phyloP scores from a whole-genome alignment of 2,888 invertebrate species.

The Euproctis similis region DNA sequence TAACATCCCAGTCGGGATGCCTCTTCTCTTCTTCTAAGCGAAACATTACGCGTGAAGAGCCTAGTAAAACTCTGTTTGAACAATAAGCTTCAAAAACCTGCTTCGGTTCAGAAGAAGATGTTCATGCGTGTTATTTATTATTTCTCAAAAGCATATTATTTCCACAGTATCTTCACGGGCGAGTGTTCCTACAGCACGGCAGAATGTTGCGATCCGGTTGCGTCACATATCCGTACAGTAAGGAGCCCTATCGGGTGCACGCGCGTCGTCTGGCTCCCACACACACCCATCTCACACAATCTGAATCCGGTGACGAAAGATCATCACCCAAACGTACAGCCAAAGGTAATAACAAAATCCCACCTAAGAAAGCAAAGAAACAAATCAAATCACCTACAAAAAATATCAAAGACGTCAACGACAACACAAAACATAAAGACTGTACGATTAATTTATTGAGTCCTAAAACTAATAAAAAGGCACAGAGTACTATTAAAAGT shows the following conservation, averaged over 20 bases:
- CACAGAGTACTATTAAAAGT: constrained; percentile 31
- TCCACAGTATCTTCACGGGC: constrained; percentile 84
- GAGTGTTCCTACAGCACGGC: constrained; percentile 83
- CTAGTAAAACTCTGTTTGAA: no score
- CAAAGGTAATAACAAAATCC: constrained; percentile 38
- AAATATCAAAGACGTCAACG: constrained; percentile 56
- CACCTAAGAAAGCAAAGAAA: constrained; percentile 52
- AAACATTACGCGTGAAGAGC: no score
- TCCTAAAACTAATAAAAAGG: constrained; percentile 37
- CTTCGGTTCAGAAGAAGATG: no score
- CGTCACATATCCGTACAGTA: constrained; percentile 70
- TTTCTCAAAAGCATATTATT: no score
- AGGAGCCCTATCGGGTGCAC: constrained; percentile 63
- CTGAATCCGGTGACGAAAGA: constrained; percentile 54
- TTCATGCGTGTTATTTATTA: no score
- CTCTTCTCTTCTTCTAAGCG: no score
- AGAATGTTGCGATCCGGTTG: constrained; percentile 80
- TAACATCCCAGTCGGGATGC: no score
- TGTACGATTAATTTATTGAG: constrained; percentile 33
- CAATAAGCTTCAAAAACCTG: no score
- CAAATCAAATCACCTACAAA: constrained; percentile 62
- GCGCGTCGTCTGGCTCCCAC: constrained; percentile 50
- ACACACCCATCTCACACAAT: constrained; percentile 43
- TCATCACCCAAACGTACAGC: constrained; percentile 46
- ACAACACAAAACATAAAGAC: constrained; percentile 57